Base-by-base conservation (phyloP, 23 tunicate genomes). In the Halocynthia aurantium region DNA sequence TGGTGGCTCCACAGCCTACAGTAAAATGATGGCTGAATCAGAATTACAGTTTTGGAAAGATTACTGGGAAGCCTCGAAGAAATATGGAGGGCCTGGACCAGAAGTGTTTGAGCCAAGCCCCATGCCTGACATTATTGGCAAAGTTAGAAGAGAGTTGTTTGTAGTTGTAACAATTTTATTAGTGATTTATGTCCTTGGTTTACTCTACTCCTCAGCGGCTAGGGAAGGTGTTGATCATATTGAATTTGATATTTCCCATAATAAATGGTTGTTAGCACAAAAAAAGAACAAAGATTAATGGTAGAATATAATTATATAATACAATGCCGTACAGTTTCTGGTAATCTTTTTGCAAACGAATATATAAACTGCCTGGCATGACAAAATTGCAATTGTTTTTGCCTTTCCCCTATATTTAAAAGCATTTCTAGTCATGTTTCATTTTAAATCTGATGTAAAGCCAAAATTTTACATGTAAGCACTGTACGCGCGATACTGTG, bases 41-140 rank as follows among this genome's bases (percentile, higher is more conserved):
- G 56, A 74, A 40, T 74, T 64, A 54, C 49, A 74, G 31, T 74
- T 74, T 74, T 74, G 78, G 78, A 52, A 52, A 56, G 60, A 74
- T n/a, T 74, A 74, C 56, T 51, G 55, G 78, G 78, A 74, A 31
- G 19, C 15, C 56, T 54, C 62, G 8, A 74, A 74, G 56, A 74
- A 74, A 49, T 74, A n/a, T 56, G 78, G 78, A 0, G 78, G 78
- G 2, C 44, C 44, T 31, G 78, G 78, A 8, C 64, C 55, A 18
- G 31, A 7, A 49, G 22, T n/a, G 2, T 62, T 54, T 4, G 78
- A 64, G 11, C 55, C 56, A 65, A 74, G 78, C 22, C 78, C 78
- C 20, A 22, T 7, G 9, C 78, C 78, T 12, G 56, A 74, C 55
- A 31, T 31, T 31, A 31, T 31, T 31, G 55, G 64, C 17, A 74